phyloP scores from a whole-genome alignment of 2,888 invertebrate species.

The Troglohyphantes excavatus region DNA sequence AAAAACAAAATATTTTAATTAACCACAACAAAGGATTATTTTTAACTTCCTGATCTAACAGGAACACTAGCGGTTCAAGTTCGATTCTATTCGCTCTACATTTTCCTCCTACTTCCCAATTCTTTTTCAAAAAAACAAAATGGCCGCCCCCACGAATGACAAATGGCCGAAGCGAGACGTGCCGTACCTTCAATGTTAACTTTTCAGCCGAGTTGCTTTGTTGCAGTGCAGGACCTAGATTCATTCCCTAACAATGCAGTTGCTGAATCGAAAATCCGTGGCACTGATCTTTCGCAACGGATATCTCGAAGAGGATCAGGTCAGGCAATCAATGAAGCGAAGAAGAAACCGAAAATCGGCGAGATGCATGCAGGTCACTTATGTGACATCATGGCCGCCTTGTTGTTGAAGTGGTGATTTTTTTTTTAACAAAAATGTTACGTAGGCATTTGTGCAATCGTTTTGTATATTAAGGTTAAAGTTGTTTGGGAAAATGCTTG shows the following conservation, averaged over 20 bases:
- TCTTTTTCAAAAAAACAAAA: neutral
- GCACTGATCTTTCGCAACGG: neutral
- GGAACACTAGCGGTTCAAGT: no score
- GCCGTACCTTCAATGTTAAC: neutral
- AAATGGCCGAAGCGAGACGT: neutral
- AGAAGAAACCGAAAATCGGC: neutral
- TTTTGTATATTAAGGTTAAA: no score
- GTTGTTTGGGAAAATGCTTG: no score
- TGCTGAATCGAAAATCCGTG: neutral
- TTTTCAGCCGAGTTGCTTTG: neutral
- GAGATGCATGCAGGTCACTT: no score
- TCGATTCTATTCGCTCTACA: neutral
- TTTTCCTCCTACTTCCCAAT: neutral
- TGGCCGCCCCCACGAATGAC: neutral
- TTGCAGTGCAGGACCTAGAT: neutral
- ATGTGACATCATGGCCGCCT: no score
- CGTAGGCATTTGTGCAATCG: no score
- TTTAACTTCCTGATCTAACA: no score
- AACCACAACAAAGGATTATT: no score
- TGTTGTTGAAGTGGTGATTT: no score
- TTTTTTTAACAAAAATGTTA: no score
- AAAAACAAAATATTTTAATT: no score
- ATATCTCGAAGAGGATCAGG: neutral
- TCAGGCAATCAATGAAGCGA: constrained; percentile 5
- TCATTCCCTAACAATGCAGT: neutral